Evolutionary conservation across 2,113 vertebrate genomes (phyloP).

Genomic region (Spea bombifrons): DNA sequence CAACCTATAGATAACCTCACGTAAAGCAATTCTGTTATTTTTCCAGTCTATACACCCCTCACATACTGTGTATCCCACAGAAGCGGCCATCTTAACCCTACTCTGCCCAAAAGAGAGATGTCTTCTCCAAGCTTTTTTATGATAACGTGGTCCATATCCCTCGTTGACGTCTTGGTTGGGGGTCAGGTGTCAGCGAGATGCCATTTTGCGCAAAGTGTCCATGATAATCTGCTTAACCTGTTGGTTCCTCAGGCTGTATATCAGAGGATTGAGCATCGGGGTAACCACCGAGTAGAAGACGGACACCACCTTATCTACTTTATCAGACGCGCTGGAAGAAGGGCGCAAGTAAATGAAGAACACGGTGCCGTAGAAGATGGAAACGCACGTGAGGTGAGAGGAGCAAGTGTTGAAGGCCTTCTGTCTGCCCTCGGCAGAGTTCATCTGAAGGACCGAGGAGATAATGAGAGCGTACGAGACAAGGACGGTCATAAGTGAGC

Average conservation of each 20-base stretch:
- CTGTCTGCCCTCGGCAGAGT: constrained; percentile 27
- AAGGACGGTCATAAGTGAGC: neutral
- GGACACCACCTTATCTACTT: constrained; percentile 6
- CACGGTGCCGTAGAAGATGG: constrained; percentile 34
- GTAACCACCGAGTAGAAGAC: constrained; percentile 33
- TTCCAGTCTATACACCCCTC: too few relatives aligned
- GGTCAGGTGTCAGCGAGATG: too few relatives aligned
- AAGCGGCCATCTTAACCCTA: too few relatives aligned
- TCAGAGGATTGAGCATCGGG: constrained; percentile 35
- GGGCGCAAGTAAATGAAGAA: constrained; percentile 20
- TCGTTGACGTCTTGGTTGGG: too few relatives aligned
- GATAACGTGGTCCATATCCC: too few relatives aligned
- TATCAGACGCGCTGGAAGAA: neutral
- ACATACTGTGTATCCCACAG: too few relatives aligned
- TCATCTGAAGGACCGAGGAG: constrained; percentile 2
- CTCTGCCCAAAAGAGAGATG: too few relatives aligned
- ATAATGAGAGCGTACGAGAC: neutral
- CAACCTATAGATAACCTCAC: too few relatives aligned
- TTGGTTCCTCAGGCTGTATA: constrained; percentile 36
- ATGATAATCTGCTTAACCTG: neutral
- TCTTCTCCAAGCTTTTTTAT: too few relatives aligned
- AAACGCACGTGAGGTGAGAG: constrained; percentile 51
- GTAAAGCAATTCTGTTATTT: too few relatives aligned
- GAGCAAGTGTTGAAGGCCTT: constrained; percentile 50
- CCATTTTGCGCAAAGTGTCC: too few relatives aligned